Conservation (phyloP, 1,140 invertebrate genomes). For the Eufriesea mexicana region DNA sequence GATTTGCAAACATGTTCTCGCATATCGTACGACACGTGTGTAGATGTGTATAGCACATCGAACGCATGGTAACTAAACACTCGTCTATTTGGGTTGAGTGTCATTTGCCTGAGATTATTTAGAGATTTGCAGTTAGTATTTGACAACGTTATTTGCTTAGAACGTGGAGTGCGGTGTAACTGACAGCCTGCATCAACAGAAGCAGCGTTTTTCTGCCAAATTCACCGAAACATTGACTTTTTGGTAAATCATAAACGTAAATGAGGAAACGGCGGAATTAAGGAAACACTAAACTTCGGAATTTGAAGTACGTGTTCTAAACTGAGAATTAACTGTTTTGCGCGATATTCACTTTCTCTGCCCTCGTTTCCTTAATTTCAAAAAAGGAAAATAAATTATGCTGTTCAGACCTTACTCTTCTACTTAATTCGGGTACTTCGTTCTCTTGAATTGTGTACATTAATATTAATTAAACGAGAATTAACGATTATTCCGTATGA, state of each 20-base stretch:
- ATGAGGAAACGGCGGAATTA: not conserved
- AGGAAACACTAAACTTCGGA: not conserved
- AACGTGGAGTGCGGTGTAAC: not conserved
- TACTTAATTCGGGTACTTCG: not conserved
- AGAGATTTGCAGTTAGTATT: slow-evolving; percentile 12
- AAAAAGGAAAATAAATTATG: not conserved
- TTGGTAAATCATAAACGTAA: not conserved
- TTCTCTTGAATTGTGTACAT: not conserved
- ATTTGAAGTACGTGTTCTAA: not conserved
- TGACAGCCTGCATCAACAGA: not conserved
- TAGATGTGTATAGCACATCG: not conserved
- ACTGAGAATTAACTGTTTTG: not conserved
- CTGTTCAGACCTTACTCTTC: not conserved
- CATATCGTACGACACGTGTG: not conserved
- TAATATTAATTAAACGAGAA: not conserved
- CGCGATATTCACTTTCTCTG: slow-evolving; percentile 9
- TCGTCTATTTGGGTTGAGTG: slow-evolving; percentile 2
- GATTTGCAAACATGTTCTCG: slow-evolving; percentile 16
- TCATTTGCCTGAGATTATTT: not conserved
- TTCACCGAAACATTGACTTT: not conserved
- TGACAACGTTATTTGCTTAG: slow-evolving; percentile 8
- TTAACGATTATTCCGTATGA: not conserved
- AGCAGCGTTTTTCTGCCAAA: not conserved
- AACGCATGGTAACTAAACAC: slow-evolving; percentile 11
- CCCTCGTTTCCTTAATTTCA: not conserved